Conservation (phyloP, 2,113 vertebrate genomes). For the Circaetus gallicus region DNA sequence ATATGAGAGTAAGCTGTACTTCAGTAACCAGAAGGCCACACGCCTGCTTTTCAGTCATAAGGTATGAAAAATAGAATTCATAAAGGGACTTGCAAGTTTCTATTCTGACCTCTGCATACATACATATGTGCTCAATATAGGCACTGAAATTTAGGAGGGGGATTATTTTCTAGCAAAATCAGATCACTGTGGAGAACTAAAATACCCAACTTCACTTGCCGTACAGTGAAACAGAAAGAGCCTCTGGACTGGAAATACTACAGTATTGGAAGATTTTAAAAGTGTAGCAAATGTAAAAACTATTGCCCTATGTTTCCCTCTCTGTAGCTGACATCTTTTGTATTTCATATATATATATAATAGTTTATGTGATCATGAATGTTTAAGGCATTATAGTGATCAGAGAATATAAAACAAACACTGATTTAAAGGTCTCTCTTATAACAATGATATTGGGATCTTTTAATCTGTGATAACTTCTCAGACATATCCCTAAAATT, state of each 20-base stretch:
- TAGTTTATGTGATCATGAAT: not conserved
- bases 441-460: not conserved
- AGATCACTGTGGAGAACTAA: not conserved
- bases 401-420: not conserved
- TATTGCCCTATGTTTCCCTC: not conserved
- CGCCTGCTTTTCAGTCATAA: not conserved
- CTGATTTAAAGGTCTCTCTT: not conserved
- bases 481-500: not conserved
- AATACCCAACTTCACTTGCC: not conserved
- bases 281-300: not conserved
- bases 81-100: not conserved
- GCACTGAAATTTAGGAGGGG: not conserved
- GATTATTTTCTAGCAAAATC: not conserved
- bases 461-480: not conserved
- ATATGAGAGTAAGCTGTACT: not conserved
- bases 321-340: not conserved
- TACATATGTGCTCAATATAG: not conserved
- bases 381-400: not conserved
- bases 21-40: not conserved
- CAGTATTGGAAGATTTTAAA: not conserved
- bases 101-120: not conserved
- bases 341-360: not conserved
- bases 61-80: not conserved
- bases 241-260: not conserved
- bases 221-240: not conserved